These are phyloP conservation scores for Phaonia tiefii DNA, from an alignment of 2,888 invertebrate species.

Conservation along the genomic window DNA sequence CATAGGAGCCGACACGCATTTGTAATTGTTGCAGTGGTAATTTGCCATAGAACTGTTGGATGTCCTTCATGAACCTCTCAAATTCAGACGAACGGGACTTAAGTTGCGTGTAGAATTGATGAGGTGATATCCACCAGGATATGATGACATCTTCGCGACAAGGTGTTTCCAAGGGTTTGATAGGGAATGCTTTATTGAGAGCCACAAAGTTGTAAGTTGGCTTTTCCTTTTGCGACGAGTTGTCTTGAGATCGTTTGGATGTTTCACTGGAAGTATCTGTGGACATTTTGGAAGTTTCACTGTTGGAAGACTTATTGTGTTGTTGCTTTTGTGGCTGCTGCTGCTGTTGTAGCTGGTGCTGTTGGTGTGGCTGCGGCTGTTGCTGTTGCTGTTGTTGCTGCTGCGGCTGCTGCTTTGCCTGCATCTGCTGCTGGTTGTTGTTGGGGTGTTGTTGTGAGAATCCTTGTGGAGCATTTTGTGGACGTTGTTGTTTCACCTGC, in stretches of 20 bases:
- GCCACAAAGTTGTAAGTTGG: constrained; percentile 80
- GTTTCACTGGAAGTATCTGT: constrained; percentile 67
- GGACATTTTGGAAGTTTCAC: constrained; percentile 69
- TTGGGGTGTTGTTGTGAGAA: constrained; percentile 71
- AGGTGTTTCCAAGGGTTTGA: constrained; percentile 81
- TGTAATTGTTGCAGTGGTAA: constrained; percentile 74
- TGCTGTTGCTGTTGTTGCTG: constrained; percentile 70
- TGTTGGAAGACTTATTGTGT: constrained; percentile 28
- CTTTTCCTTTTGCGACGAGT: constrained; percentile 27
- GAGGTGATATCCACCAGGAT: constrained; percentile 89
- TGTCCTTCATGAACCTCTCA: constrained; percentile 86
- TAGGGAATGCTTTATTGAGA: constrained; percentile 81
- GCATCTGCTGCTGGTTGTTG: constrained; percentile 67
- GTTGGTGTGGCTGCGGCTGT: constrained; percentile 8
- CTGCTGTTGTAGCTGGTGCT: constrained; percentile 30
- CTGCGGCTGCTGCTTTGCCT: constrained; percentile 72
- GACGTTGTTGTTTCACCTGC: constrained; percentile 68
- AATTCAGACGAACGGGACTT: constrained; percentile 82
- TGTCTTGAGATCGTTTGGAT: constrained; percentile 43
- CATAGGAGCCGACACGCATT: constrained; percentile 83
- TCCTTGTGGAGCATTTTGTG: constrained; percentile 76
- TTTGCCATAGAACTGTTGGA: constrained; percentile 85
- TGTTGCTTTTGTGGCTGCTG: constrained; percentile 62
- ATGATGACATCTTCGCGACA: constrained; percentile 83
- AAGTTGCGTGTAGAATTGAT: constrained; percentile 86